Conservation (phyloP, 2,888 invertebrate species). For the Piscicola geometra region DNA sequence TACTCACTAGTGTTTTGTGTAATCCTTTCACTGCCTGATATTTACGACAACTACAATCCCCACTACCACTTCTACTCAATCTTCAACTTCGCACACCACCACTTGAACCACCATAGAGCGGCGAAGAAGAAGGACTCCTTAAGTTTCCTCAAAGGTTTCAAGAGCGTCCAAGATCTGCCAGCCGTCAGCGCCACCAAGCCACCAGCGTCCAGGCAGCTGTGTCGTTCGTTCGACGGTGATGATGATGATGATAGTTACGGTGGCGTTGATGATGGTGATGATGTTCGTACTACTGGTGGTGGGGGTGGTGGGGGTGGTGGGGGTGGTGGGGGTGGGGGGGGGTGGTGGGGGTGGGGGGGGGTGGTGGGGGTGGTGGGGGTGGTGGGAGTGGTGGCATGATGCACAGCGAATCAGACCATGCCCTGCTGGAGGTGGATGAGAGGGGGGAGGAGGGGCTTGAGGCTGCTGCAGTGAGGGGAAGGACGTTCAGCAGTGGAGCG, state of each 20-base stretch:
- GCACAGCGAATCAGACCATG: background rate
- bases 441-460: too few relatives aligned
- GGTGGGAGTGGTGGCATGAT: background rate
- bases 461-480: too few relatives aligned
- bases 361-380: background rate
- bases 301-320: background rate
- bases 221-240: background rate
- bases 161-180: slow-evolving; percentile 16
- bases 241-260: too few relatives aligned
- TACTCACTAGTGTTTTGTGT: too few relatives aligned
- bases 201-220: too few relatives aligned
- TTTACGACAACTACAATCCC: too few relatives aligned
- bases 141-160: slow-evolving; percentile 13
- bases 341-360: background rate
- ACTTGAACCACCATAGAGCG: too few relatives aligned
- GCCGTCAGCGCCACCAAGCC: background rate
- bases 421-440: too few relatives aligned
- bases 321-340: background rate
- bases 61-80: too few relatives aligned
- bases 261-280: background rate
- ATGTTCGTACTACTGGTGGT: background rate
- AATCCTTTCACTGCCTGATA: too few relatives aligned
- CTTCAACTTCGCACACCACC: too few relatives aligned
- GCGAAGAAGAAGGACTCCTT: background rate
- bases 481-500: too few relatives aligned